Evolutionary conservation across 2,888 invertebrate genomes (phyloP).

Genomic region (Folsomia manolachei): DNA sequence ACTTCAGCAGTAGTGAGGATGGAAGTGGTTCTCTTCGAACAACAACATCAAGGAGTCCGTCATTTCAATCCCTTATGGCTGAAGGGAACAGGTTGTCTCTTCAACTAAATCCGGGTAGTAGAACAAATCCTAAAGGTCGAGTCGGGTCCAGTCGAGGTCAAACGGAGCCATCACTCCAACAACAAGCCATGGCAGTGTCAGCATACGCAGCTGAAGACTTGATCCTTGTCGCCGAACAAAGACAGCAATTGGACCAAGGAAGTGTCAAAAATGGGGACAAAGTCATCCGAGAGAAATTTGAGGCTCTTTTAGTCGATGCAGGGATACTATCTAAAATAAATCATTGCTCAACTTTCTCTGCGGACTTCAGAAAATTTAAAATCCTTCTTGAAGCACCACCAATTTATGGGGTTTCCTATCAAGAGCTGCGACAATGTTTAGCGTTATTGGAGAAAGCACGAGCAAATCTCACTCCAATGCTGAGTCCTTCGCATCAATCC

Average conservation of each 20-base stretch:
- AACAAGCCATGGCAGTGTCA: not conserved
- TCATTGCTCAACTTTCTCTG: constrained; percentile 41
- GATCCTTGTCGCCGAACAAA: not conserved
- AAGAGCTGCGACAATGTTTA: constrained; percentile 45
- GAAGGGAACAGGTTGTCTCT: constrained; percentile 25
- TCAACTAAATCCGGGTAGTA: constrained; percentile 9
- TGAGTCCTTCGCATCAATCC: not conserved
- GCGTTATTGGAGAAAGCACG: constrained; percentile 41
- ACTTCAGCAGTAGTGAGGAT: constrained; percentile 23
- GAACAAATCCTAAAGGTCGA: not conserved
- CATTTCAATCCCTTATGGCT: constrained; percentile 42
- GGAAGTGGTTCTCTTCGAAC: constrained; percentile 19
- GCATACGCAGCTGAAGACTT: not conserved
- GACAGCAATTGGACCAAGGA: not conserved
- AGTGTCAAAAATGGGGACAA: constrained; percentile 26
- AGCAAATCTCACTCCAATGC: not conserved
- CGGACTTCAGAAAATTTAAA: constrained; percentile 48
- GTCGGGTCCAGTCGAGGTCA: not conserved
- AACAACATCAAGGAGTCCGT: constrained; percentile 31
- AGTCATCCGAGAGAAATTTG: constrained; percentile 35
- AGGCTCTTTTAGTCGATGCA: constrained; percentile 39
- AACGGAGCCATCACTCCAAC: not conserved
- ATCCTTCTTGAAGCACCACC: constrained; percentile 43
- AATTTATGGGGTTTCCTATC: constrained; percentile 46
- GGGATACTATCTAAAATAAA: constrained; percentile 44